Evolutionary conservation across 2,888 invertebrate genomes (phyloP), one percentile per base, ranked within the genome.

Genomic region (Petrophora chlorosata): DNA sequence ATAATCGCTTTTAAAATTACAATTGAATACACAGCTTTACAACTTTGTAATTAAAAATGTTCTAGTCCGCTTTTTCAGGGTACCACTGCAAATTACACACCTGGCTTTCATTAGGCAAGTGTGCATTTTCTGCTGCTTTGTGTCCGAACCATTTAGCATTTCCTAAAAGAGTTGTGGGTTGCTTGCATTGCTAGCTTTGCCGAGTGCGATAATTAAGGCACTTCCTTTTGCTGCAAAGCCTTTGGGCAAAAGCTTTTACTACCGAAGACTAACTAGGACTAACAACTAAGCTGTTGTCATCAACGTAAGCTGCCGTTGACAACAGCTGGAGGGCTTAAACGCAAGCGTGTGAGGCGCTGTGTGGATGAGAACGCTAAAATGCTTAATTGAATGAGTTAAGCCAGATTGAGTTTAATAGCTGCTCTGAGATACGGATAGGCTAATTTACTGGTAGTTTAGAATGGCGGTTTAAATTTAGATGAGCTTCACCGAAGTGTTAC

Each of bases 321-420:
- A 36, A 38, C 25, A 25, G 15, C 32, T 26, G 26, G 16, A 34
- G 13, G 9, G 34, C 9, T 43, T 43, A 19, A 30, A 19, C 3
- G 23, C 22, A 28, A 29, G 23, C 10, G 17, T 30, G 36, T 32
- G 43, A 17, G 5, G 29, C 12, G 14, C 13, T 29, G 9, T 15
- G 26, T 12, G 26, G 9, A 12, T 5, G 17, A 38, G 32, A 23
- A 38, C 25, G 34, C 33, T 33, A 15, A 35, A 36, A 32, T 19
- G 12, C 39, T 32, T 39, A 39, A 39, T 45, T 33, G 38, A 39
- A 45, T 45, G 14, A 28, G 16, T 26, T 5, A 32, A 45, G 10
- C 32, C 25, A 22, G 33, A 39, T 33, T 26, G 8, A 19, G 19
- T 12, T 9, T 16, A 34, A 34, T 34, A 13, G 12, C n/a, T 13